phyloP scores from a whole-genome alignment of 1,140 invertebrate genomes.

The Neocloeon triangulifer region DNA sequence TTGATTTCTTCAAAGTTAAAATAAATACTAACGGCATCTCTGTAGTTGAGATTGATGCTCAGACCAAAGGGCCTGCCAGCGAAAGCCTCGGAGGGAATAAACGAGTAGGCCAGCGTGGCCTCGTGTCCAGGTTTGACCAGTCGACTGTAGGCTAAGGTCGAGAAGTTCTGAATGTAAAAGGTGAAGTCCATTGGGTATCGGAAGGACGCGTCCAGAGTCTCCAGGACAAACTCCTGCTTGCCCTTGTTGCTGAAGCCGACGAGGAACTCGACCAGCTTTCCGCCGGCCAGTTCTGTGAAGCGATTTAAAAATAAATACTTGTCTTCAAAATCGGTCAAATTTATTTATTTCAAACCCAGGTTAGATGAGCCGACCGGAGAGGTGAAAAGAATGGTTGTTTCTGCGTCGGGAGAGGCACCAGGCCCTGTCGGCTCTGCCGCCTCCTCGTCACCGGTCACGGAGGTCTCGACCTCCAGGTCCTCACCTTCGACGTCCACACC shows the following conservation, averaged over 20 bases:
- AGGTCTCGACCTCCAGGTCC: slow-evolving; percentile 23
- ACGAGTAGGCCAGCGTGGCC: slow-evolving; percentile 86
- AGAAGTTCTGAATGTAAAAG: slow-evolving; percentile 97
- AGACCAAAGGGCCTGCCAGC: slow-evolving; percentile 89
- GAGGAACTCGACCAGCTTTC: slow-evolving; percentile 78
- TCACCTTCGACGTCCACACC: slow-evolving; percentile 13
- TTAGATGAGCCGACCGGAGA: slow-evolving; percentile 42
- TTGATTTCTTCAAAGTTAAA: no score
- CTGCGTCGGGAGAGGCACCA: slow-evolving; percentile 71
- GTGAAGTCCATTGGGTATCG: slow-evolving; percentile 96
- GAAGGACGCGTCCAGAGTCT: slow-evolving; percentile 90
- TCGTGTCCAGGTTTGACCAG: slow-evolving; percentile 78
- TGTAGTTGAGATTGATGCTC: slow-evolving; percentile 81
- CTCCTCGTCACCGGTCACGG: slow-evolving; percentile 31
- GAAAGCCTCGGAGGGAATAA: slow-evolving; percentile 85
- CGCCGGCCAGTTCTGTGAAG: slow-evolving; percentile 69
- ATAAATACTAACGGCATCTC: slow-evolving; percentile 52
- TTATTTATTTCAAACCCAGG: slow-evolving; percentile 23
- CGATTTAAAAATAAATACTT: no score
- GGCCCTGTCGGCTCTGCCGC: slow-evolving; percentile 28
- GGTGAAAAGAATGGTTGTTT: slow-evolving; percentile 79
- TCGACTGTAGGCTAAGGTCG: slow-evolving; percentile 68
- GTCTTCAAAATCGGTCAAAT: slow-evolving; percentile 1
- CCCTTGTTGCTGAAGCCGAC: slow-evolving; percentile 95
- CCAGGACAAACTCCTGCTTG: slow-evolving; percentile 68